A percentile compares a stretch with the other conserved stretches of the same genome.
These are phyloP conservation scores for Oreotrochilus melanogaster DNA, from an alignment of 2,113 vertebrate species.

Conservation along the genomic window DNA sequence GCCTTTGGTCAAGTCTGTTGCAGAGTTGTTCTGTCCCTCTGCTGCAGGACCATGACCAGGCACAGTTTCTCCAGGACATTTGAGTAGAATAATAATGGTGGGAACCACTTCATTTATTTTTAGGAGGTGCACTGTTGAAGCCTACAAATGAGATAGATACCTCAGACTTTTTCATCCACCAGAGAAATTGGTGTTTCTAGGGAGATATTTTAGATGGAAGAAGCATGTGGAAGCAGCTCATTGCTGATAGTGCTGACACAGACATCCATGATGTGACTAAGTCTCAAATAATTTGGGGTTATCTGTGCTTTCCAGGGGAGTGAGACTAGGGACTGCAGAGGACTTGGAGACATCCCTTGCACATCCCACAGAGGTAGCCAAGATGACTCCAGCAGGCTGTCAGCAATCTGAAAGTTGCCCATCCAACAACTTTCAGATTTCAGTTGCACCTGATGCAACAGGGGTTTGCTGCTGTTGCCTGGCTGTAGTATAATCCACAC, in stretches of 20 bases:
- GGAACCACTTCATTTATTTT: background rate
- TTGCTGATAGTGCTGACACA: background rate
- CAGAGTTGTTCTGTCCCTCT: background rate
- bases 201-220: background rate
- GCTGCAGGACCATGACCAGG: background rate
- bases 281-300: background rate
- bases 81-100: background rate
- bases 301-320: background rate
- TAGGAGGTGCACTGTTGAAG: background rate
- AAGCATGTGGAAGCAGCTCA: background rate
- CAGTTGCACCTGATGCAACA: background rate
- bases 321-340: background rate
- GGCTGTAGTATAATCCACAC: background rate
- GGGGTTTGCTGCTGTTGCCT: background rate
- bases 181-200: background rate
- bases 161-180: background rate
- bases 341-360: background rate
- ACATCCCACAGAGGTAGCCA: background rate
- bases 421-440: background rate
- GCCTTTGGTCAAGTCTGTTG: background rate
- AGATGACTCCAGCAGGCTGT: background rate
- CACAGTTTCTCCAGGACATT: background rate
- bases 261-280: background rate
- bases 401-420: background rate
- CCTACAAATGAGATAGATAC: background rate